Percentiles rank a stretch among this genome's conserved stretches.
Conservation (phyloP, 2,113 vertebrate genomes). For the Conger conger region DNA sequence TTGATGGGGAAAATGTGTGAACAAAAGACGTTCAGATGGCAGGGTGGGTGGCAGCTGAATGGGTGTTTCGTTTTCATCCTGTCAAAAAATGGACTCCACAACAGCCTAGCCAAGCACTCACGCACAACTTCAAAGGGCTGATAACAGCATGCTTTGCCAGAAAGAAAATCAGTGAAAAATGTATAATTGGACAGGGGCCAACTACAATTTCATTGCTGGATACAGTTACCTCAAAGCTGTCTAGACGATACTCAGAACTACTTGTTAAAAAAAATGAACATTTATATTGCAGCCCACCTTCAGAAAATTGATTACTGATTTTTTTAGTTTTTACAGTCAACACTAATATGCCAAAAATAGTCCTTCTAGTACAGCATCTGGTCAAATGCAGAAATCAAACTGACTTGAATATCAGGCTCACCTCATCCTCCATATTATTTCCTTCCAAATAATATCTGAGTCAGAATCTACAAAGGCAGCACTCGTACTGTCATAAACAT, state of each 20-base stretch:
- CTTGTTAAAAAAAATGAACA: neutral
- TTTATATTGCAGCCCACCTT: neutral
- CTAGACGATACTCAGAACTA: constrained; percentile 15
- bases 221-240: constrained; percentile 29
- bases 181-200: constrained; percentile 36
- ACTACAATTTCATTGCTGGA: constrained; percentile 35
- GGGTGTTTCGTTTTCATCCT: constrained; percentile 25
- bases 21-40: constrained; percentile 22
- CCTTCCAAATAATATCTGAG: neutral
- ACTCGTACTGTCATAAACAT: neutral
- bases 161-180: constrained; percentile 14
- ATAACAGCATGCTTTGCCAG: constrained; percentile 32
- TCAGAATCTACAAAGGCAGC: neutral
- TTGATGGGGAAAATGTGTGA: constrained; percentile 29
- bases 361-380: neutral
- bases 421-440: neutral
- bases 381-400: neutral
- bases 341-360: neutral
- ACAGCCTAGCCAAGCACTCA: constrained; percentile 26
- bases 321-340: neutral
- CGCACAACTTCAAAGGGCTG: constrained; percentile 31
- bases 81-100: constrained; percentile 30
- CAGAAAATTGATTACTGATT: constrained; percentile 16
- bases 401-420: neutral
- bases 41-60: constrained; percentile 25